Evolutionary conservation across 2,113 vertebrate genomes (phyloP).

Genomic region (Hemiscyllium ocellatum): DNA sequence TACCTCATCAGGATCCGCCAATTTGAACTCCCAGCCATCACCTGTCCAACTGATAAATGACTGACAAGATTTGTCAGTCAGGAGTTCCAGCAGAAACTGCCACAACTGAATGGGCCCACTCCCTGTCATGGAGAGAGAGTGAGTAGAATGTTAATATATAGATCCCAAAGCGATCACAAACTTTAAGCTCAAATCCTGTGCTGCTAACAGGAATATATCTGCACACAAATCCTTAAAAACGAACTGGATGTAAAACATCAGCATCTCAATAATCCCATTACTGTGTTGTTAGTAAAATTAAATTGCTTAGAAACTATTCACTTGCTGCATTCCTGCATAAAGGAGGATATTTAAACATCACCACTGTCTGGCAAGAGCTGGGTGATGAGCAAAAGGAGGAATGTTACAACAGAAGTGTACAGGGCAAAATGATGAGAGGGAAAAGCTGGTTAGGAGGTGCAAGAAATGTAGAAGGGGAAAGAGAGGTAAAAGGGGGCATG

Average conservation of each 20-base stretch:
- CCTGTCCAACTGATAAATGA: slow-evolving; percentile 99
- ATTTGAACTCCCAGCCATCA: slow-evolving; percentile 98
- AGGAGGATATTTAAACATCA: not conserved
- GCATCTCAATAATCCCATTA: not conserved
- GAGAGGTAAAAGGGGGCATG: not conserved
- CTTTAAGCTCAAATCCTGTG: not conserved
- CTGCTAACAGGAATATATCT: not conserved
- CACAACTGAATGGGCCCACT: slow-evolving; percentile 97
- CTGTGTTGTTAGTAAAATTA: not conserved
- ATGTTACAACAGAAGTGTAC: not conserved
- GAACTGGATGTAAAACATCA: not conserved
- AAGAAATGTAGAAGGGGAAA: too few species aligned
- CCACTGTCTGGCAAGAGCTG: not conserved
- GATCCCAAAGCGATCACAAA: not conserved
- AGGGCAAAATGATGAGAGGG: not conserved
- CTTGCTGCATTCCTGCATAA: not conserved
- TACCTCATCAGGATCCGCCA: slow-evolving; percentile 98
- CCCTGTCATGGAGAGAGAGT: slow-evolving; percentile 60
- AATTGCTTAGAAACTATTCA: not conserved
- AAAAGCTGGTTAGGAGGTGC: too few species aligned
- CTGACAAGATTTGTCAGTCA: slow-evolving; percentile 98
- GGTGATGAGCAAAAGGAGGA: not conserved
- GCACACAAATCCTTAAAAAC: not conserved
- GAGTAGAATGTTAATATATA: not conserved
- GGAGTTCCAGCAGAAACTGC: slow-evolving; percentile 95